Percentiles rank a stretch among this genome's conserved stretches.
Evolutionary conservation across 2,888 invertebrate species (phyloP).

Genomic region (Monoplex corrugatus): DNA sequence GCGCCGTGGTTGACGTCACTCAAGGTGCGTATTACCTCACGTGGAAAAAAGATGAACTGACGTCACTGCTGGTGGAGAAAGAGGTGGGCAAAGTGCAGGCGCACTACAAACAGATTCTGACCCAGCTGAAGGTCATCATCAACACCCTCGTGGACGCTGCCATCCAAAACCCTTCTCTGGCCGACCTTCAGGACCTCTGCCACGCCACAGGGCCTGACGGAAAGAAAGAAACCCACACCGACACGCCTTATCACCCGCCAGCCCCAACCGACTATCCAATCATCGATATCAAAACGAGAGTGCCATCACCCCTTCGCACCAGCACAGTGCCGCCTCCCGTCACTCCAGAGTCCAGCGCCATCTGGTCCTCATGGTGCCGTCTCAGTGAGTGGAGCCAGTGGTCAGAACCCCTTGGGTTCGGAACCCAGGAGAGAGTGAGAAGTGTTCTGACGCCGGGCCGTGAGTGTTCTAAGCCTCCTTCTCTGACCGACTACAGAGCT

Average conservation of each 20-base stretch:
- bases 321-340: not conserved
- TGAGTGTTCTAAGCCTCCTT: slow-evolving; percentile 42
- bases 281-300: not conserved
- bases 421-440: slow-evolving; percentile 42
- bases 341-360: no score
- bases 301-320: not conserved
- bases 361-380: slow-evolving; percentile 20
- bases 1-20: not conserved
- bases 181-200: not conserved
- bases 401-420: slow-evolving; percentile 46
- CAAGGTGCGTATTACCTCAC: not conserved
- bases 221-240: no score
- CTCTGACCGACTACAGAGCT: slow-evolving; percentile 27
- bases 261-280: not conserved
- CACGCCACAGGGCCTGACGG: not conserved
- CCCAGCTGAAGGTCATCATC: not conserved
- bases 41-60: not conserved
- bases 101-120: not conserved
- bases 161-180: slow-evolving; percentile 10
- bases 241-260: not conserved
- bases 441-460: slow-evolving; percentile 25
- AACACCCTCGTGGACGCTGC: not conserved
- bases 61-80: no score
- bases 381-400: slow-evolving; percentile 51
- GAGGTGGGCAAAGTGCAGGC: not conserved